phyloP scores from a whole-genome alignment of 2,797 vertebrate species.

The Ctenosaura bakeri region DNA sequence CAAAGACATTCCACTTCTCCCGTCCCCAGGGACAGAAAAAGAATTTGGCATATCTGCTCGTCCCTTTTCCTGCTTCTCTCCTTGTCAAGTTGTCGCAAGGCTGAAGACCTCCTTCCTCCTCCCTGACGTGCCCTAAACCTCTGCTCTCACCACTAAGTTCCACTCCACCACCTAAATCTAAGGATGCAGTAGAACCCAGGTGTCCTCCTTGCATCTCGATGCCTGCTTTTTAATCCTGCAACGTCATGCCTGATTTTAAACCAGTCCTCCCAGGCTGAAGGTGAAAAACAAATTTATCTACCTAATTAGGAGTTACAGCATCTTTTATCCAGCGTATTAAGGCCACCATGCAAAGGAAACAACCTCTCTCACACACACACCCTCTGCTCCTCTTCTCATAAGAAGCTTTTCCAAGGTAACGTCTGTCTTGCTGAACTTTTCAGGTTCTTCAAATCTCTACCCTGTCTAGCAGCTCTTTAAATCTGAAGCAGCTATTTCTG shows the following conservation, averaged over 20 bases:
- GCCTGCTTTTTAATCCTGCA: neutral
- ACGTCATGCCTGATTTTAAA: neutral
- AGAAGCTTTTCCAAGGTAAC: neutral
- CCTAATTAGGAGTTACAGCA: neutral
- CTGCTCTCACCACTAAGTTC: neutral
- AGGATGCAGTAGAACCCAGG: neutral
- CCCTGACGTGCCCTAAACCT: neutral
- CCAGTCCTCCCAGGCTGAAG: no score
- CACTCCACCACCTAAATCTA: neutral
- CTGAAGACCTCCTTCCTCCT: neutral
- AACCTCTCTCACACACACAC: neutral
- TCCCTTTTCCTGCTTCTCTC: neutral
- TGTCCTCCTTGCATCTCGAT: neutral
- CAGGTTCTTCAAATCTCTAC: no score
- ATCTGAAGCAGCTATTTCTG: no score
- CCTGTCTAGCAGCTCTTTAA: no score
- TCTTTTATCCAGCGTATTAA: neutral
- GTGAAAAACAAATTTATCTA: neutral
- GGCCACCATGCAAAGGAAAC: neutral
- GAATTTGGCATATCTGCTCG: neutral
- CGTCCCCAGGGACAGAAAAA: neutral
- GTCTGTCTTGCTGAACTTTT: no score
- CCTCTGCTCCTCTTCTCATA: neutral
- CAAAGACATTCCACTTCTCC: neutral
- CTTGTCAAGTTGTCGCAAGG: neutral